A percentile compares a stretch with the other conserved stretches of the same genome.
Evolutionary conservation across 2,113 vertebrate species (phyloP).

Genomic region (Cryptomyrus ogoouensis): DNA sequence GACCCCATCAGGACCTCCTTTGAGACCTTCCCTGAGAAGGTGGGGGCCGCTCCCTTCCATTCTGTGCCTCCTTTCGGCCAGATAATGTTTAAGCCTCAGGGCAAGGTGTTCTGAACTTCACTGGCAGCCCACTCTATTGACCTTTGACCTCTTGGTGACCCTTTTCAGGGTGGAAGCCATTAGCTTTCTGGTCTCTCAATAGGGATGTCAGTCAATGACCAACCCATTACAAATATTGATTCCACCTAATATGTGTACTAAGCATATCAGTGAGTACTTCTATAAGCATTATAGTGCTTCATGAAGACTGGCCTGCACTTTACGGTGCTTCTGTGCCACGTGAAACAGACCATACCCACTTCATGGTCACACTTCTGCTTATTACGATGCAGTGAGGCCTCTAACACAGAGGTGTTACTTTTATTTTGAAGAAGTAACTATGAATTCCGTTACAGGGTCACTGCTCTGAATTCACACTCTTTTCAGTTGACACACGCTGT

Average conservation of each 20-base stretch:
- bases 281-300: background rate
- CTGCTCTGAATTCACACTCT: background rate
- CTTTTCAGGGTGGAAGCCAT: background rate
- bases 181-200: background rate
- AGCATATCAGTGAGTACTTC: background rate
- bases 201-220: background rate
- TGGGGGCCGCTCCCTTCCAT: constrained; percentile 32
- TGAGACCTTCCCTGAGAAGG: constrained; percentile 78
- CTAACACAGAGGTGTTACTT: background rate
- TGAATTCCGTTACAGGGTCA: background rate
- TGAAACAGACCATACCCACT: background rate
- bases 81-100: background rate
- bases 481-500: background rate
- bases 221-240: background rate
- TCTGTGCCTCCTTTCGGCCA: background rate
- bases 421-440: background rate
- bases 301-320: background rate
- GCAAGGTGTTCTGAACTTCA: background rate
- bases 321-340: background rate
- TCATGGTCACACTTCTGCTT: background rate
- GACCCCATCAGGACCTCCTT: constrained; percentile 75
- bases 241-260: background rate
- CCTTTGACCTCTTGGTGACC: background rate
- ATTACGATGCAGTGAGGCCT: background rate
- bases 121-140: background rate